Percentiles rank a stretch among this genome's conserved stretches.
phyloP scores from a whole-genome alignment of 2,797 vertebrate species.

The Dallia pectoralis region DNA sequence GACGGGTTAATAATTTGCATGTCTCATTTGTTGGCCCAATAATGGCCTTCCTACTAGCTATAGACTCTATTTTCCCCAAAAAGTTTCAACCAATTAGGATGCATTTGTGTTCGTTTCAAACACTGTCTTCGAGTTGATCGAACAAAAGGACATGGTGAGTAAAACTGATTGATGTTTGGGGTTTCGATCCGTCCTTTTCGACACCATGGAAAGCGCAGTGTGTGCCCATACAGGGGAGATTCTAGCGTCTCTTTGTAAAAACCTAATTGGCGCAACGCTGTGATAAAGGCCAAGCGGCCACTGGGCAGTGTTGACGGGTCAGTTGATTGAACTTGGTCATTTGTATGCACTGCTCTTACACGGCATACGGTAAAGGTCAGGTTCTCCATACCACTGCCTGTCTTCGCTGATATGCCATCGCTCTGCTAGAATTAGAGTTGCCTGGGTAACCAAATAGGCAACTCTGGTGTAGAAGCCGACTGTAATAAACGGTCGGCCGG shows the following conservation, averaged over 20 bases:
- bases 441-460: neutral
- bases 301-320: slow-evolving; percentile 28
- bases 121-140: neutral
- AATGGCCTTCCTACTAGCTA: neutral
- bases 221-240: neutral
- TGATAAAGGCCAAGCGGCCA: slow-evolving; percentile 5
- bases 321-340: slow-evolving; percentile 56
- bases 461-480: neutral
- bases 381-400: slow-evolving; percentile 48
- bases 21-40: neutral
- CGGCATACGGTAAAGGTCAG: slow-evolving; percentile 73
- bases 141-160: neutral
- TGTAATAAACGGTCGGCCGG: neutral
- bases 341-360: slow-evolving; percentile 68
- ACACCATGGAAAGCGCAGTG: neutral
- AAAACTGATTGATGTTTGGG: neutral
- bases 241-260: neutral
- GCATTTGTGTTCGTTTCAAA: neutral
- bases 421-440: neutral
- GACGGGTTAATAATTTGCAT: neutral
- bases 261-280: neutral
- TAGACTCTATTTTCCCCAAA: neutral
- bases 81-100: neutral
- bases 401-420: slow-evolving; percentile 16
- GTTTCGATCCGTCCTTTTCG: neutral